Evolutionary conservation across 2,888 invertebrate species (phyloP), one percentile per base, ranked within the genome.

Genomic region (Melanophora roralis): DNA sequence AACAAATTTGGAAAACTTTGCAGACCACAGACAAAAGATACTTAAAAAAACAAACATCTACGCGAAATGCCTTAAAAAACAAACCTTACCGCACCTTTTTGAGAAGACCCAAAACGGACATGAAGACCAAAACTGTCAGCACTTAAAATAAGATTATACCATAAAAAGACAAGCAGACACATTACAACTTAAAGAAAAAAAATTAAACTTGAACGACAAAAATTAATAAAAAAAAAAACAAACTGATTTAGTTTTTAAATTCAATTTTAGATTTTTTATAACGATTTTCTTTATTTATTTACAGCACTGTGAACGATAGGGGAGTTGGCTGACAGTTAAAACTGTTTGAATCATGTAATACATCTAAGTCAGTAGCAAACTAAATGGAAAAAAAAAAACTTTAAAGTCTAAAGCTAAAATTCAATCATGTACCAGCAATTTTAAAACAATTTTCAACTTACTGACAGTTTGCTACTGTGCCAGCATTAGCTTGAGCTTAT

Each of bases 391-490:
- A 6, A 59, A 68, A 68, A 68, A 68, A 53, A 16, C 47, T 23
- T 38, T 21, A 59, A 74, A 74, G 67, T 57, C 69, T 76, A 69
- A 69, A 76, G 69, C 86, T 87, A 86, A 85, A 87, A 87, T 87
- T 88, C 87, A 87, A 87, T 87, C 87, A 87, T 87, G 87, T 87
- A 86, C 85, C 86, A 85, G 88, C 88, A 87, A 87, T 87, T 87
- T 87, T 87, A 87, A 87, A 88, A 87, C 87, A 87, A 87, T 87
- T 87, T 88, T 87, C 88, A 87, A 87, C 84, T 88, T 87, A 86
- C 88, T 88, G 87, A 87, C 87, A 88, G 87, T 86, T 86, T 83
- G 81, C 82, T 83, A 84, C 83, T 82, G 83, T 83, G 80, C 80
- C 71, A 80, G 76, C 80, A 76, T 72, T 64, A 64, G 67, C 27